These are phyloP conservation scores for Chymomyza amoena DNA, from an alignment of 2,888 invertebrate species.

Conservation along the genomic window DNA sequence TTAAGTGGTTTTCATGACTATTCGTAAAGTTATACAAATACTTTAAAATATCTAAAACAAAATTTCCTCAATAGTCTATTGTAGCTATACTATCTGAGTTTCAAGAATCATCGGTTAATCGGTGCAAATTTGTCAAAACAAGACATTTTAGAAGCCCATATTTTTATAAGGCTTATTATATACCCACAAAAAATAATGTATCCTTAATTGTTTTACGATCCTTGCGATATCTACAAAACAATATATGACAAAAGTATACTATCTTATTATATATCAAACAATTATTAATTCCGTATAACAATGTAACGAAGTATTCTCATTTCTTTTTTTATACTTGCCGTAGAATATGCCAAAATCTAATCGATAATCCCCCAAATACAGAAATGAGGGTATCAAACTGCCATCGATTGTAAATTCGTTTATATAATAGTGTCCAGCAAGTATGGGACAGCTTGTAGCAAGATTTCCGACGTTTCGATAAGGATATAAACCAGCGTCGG, in stretches of 20 bases:
- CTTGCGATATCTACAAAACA: too few species aligned
- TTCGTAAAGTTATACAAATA: too few species aligned
- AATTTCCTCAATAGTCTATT: too few species aligned
- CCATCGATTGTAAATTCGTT: conserved; percentile 44
- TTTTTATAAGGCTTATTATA: too few species aligned
- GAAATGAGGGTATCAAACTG: conserved; percentile 45
- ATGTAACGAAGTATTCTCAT: conserved; percentile 28
- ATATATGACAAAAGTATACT: background rate
- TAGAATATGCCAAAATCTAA: conserved; percentile 39
- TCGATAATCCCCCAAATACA: conserved; percentile 58
- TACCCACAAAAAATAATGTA: too few species aligned
- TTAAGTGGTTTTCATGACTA: too few species aligned
- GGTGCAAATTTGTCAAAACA: too few species aligned
- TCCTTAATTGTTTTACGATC: too few species aligned
- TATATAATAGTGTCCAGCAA: conserved; percentile 49
- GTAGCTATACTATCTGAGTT: too few species aligned
- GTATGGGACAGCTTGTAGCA: conserved; percentile 44
- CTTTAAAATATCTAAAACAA: too few species aligned
- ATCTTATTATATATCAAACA: background rate
- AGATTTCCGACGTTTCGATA: conserved; percentile 55
- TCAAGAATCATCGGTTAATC: too few species aligned
- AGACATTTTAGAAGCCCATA: too few species aligned
- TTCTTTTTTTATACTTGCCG: conserved; percentile 34
- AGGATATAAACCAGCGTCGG: conserved; percentile 36
- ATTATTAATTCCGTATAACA: conserved; percentile 40